Evolutionary conservation across 2,888 invertebrate species (phyloP).

Genomic region (Theodoxus fluviatilis): DNA sequence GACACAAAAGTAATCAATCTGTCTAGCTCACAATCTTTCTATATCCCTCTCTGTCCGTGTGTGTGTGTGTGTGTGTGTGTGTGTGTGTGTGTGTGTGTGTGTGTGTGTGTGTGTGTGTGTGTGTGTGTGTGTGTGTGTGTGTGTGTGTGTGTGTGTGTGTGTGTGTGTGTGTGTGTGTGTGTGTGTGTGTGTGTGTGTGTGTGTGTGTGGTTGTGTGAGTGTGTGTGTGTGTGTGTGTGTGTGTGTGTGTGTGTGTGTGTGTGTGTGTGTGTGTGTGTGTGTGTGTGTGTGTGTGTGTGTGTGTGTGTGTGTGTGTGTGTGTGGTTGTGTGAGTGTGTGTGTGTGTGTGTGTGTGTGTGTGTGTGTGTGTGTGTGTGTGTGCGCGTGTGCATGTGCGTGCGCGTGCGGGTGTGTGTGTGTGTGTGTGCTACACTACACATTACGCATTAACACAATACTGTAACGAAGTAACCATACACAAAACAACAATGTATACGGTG

Average conservation of each 20-base stretch:
- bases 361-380: no score
- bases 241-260: constrained; percentile 4
- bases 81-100: constrained; percentile 14
- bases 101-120: constrained; percentile 14
- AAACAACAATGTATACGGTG: no score
- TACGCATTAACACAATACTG: no score
- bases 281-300: neutral
- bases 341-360: no score
- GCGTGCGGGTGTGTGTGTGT: no score
- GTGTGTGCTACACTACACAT: no score
- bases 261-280: neutral
- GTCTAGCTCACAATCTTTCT: no score
- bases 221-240: constrained; percentile 9
- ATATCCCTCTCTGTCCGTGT: neutral
- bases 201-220: neutral
- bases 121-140: constrained; percentile 6
- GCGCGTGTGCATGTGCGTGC: no score
- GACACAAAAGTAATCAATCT: no score
- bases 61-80: neutral
- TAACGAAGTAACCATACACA: no score
- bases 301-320: no score
- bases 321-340: no score
- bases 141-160: neutral
- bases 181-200: neutral
- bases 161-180: neutral